Evolutionary conservation across 1,140 invertebrate genomes (phyloP), one percentile per base, ranked within the genome.

Genomic region (Scylla paramamosain): DNA sequence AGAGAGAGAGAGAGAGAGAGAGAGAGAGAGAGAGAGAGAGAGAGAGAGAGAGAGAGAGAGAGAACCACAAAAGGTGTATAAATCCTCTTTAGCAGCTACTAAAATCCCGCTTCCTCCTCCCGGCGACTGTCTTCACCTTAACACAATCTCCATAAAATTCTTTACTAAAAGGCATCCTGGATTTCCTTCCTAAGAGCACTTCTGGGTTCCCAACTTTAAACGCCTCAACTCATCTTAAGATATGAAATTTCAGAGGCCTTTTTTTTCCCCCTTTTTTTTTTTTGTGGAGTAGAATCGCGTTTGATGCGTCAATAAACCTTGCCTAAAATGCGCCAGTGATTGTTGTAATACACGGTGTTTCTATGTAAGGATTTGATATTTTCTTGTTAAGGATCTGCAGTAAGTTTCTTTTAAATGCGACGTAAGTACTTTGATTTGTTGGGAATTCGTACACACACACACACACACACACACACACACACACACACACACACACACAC

Each of bases 1-100:
- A n/a, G 84, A 87, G 84, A 87, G 84, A 29, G 84, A 29, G 29
- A 87, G 16, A 87, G 84, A 87, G 84, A 29, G 84, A 83, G 84
- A 87, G 16, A 87, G 29, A 29, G 84, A 87, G 84, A 29, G 84
- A 87, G 84, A 87, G 84, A 29, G 84, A 29, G 84, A 87, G 84
- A 29, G 29, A 87, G 29, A 87, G 84, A 29, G 84, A 87, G 84
- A n/a, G 84, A 87, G 84, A 87, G 16, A 29, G 84, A 87, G 16
- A 77, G 25, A n/a, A n/a, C 6, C 20, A 20, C 25, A 77, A n/a
- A n/a, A 77, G 67, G 67, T 77, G 67, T 77, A 77, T 77, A 77
- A 77, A 77, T 77, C 67, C 67, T n/a, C 67, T 77, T 77, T 77
- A 77, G n/a, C 20, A 16, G 4, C 25, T 20, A 77, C 67, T 77